Conservation (phyloP, 2,113 vertebrate genomes). For the Centrocercus urophasianus region DNA sequence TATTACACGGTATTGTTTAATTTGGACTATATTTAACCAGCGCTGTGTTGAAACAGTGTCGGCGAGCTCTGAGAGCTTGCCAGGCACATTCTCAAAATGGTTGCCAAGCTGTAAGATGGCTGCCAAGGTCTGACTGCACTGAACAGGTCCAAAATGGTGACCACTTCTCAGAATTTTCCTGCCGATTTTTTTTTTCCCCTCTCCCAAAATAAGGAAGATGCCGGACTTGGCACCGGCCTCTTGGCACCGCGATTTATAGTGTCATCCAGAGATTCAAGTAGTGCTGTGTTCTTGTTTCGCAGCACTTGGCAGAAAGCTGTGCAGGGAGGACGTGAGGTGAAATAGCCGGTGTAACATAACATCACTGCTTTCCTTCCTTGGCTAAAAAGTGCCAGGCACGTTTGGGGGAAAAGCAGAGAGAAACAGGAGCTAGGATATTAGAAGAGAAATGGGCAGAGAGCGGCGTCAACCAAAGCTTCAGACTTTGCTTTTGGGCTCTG, state of each 20-base stretch:
- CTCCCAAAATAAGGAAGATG: constrained; percentile 81
- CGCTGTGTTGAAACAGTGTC: constrained; percentile 83
- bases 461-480: constrained; percentile 13
- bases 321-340: constrained; percentile 76
- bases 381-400: constrained; percentile 36
- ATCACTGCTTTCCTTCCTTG: constrained; percentile 66
- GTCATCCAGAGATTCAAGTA: constrained; percentile 91
- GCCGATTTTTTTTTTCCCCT: neutral
- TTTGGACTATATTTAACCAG: constrained; percentile 79
- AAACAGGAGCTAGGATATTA: constrained; percentile 25
- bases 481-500: constrained; percentile 60
- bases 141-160: constrained; percentile 82
- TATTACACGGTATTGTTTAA: constrained; percentile 73
- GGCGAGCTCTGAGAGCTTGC: constrained; percentile 84
- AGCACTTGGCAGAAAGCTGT: constrained; percentile 81
- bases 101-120: constrained; percentile 98
- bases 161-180: constrained; percentile 69
- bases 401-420: neutral
- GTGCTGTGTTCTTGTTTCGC: constrained; percentile 84
- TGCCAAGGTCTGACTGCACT: constrained; percentile 86
- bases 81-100: constrained; percentile 95
- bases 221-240: constrained; percentile 86
- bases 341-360: constrained; percentile 63
- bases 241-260: constrained; percentile 87
- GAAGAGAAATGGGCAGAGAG: constrained; percentile 51